Base-by-base conservation (phyloP, 2,888 invertebrate species). In the Meteorus colon region DNA sequence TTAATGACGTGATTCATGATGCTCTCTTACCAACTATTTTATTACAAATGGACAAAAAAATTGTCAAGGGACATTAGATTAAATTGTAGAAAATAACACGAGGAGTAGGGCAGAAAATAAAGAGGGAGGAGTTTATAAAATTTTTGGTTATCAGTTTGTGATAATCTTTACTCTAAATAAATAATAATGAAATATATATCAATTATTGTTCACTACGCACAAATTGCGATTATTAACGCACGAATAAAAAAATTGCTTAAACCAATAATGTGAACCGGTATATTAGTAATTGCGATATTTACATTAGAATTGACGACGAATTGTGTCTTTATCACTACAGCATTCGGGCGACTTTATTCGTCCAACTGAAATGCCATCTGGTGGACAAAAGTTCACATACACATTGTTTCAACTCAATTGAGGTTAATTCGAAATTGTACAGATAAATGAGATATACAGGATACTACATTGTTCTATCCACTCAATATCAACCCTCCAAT, bases 301-400 rank as follows among this genome's bases (percentile, higher is more conserved):
- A 86, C 86, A 82, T 86, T 86, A 84, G 84, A 82, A 83, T 83
- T 82, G 80, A 83, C 82, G 84, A 82, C 79, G 82, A 85, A 83
- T 82, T 81, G 78, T 78, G 79, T 81, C 82, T 79, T 75, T 74
- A 75, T 76, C 82, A 84, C 85, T 83, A 82, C 82, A 82, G 83
- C 82, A 84, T 83, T 85, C 84, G 80, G 81, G 84, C 82, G 84
- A 72, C 85, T 85, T 83, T 81, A 78, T 79, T 74, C 79, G 74
- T 77, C 45, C 74, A 77, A 82, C 71, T 77, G 84, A 83, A 76
- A 80, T 83, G 84, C 83, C 81, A 74, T 75, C 75, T 55, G 29
- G 67, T 51, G 78, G 66, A 55, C 19, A 19, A 76, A 31, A 59
- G 68, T 70, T 48, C 66, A 31, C 34, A 8, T 73, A 77, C 79